Evolutionary conservation across 2,113 vertebrate genomes (phyloP).

Genomic region (Setophaga coronata): DNA sequence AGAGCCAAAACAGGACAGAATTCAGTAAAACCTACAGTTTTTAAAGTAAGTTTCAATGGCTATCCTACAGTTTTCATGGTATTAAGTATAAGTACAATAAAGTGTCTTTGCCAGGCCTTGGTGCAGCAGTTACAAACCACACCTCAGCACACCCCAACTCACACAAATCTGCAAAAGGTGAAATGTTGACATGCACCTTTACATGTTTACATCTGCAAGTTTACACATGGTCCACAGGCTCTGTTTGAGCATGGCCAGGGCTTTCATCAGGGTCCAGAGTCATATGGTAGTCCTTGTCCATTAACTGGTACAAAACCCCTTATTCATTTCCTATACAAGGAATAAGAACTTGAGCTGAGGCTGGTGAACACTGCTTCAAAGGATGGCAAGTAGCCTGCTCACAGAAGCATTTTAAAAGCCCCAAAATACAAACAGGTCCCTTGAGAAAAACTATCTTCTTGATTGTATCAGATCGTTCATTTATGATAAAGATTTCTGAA

Average conservation of each 20-base stretch:
- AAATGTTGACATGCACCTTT: background rate
- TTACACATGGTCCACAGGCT: background rate
- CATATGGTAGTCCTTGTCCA: background rate
- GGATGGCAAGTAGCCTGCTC: background rate
- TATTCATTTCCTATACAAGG: background rate
- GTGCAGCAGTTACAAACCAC: background rate
- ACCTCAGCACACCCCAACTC: background rate
- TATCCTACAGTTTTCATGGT: background rate
- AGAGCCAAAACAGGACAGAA: background rate
- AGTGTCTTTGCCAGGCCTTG: background rate
- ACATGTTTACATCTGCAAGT: background rate
- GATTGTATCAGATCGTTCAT: background rate
- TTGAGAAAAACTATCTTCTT: background rate
- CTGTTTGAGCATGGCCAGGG: background rate
- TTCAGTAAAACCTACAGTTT: background rate
- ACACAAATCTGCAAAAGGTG: background rate
- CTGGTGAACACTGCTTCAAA: background rate
- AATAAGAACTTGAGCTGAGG: background rate
- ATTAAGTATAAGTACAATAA: background rate
- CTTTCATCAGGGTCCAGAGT: background rate
- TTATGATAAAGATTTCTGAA: background rate
- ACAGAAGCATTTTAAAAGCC: background rate
- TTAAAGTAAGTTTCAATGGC: background rate
- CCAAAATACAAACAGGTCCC: background rate
- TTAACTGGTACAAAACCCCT: background rate